phyloP scores from a whole-genome alignment of 2,113 vertebrate genomes.

The Podiceps cristatus region DNA sequence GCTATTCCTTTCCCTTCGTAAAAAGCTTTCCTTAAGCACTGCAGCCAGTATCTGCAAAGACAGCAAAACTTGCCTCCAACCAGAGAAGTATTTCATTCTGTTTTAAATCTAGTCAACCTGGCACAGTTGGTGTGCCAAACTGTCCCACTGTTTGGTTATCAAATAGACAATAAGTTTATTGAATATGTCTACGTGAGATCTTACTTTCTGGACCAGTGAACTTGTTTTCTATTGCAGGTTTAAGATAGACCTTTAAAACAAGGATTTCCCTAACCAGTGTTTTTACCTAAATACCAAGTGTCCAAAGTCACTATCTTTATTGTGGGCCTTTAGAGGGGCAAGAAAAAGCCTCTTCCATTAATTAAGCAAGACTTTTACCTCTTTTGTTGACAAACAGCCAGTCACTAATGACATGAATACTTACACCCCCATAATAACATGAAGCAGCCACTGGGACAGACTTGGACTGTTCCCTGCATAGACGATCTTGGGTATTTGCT shows the following conservation, averaged over 20 bases:
- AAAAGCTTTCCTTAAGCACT: background rate
- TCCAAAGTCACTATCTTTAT: background rate
- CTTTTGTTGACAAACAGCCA: background rate
- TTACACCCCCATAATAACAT: background rate
- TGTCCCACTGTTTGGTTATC: background rate
- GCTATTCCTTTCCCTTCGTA: background rate
- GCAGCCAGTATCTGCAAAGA: background rate
- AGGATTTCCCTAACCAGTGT: fast-evolving
- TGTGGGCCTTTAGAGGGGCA: background rate
- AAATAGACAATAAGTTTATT: background rate
- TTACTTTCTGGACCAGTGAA: background rate
- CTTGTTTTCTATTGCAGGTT: background rate
- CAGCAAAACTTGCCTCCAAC: background rate
- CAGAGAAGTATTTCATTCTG: background rate
- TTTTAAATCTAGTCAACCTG: background rate
- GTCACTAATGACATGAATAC: too few relatives aligned
- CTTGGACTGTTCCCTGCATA: background rate
- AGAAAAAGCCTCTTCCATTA: background rate
- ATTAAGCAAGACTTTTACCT: background rate
- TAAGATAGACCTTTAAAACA: background rate
- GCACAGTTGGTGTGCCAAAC: background rate
- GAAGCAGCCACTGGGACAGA: background rate
- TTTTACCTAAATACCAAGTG: background rate
- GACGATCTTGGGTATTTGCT: background rate
- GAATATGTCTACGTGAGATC: background rate